Percentiles rank a stretch among this genome's conserved stretches.
These are phyloP conservation scores for Bombyx mori DNA, from an alignment of 1,140 invertebrate species.

Conservation along the genomic window ASM3026992v2 NC_085125.1:979001-979500, in stretches of 20 bases:
- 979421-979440: conserved; percentile 54
- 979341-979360: conserved; percentile 83
- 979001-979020: too few relatives aligned
- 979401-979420: conserved; percentile 71
- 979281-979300: conserved; percentile 62
- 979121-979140: too few relatives aligned
- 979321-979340: conserved; percentile 83
- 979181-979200: too few relatives aligned
- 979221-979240: conserved; percentile 6
- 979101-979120: too few relatives aligned
- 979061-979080: too few relatives aligned
- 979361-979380: conserved; percentile 86
- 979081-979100: too few relatives aligned
- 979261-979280: conserved; percentile 60
- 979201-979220: neutral
- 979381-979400: conserved; percentile 79
- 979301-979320: conserved; percentile 77
- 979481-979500: conserved; percentile 62
- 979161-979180: too few relatives aligned
- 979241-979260: conserved; percentile 63
- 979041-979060: too few relatives aligned
- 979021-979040: too few relatives aligned
- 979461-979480: conserved; percentile 63
- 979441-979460: conserved; percentile 52
- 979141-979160: too few relatives aligned